Percentiles rank a stretch among this genome's conserved stretches.
Conservation (phyloP, 37 sponge, comb jelly and placozoan genomes). For the Crambe crambe region DNA sequence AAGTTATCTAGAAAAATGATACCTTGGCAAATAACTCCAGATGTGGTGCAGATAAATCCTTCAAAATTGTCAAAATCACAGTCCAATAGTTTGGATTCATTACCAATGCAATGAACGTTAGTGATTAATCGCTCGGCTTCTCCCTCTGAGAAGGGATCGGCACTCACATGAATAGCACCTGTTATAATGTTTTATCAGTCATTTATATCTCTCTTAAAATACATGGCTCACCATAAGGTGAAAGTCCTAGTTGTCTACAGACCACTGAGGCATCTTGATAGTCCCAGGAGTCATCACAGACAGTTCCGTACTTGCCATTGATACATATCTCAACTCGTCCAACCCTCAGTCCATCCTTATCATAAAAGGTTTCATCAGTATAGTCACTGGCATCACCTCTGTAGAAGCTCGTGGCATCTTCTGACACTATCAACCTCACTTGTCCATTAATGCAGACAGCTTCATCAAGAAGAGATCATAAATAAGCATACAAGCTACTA, state of each 20-base stretch:
- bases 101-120: constrained; percentile 20
- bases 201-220: not conserved
- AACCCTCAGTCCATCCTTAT: constrained; percentile 28
- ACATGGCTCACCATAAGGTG: constrained; percentile 28
- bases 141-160: constrained; percentile 29
- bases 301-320: constrained; percentile 40
- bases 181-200: not conserved
- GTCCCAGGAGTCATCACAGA: constrained; percentile 42
- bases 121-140: not conserved
- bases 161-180: constrained; percentile 28
- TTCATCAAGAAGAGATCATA: too few relatives aligned
- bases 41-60: constrained; percentile 10
- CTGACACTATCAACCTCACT: constrained; percentile 18
- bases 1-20: not conserved
- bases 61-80: not conserved
- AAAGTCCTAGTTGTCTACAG: constrained; percentile 43
- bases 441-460: constrained; percentile 24
- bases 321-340: constrained; percentile 56
- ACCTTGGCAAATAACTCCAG: constrained; percentile 29
- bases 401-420: constrained; percentile 18
- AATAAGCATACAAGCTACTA: too few relatives aligned
- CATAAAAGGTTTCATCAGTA: constrained; percentile 26
- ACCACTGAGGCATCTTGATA: constrained; percentile 47
- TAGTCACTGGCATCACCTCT: constrained; percentile 5
- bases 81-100: constrained; percentile 19